Evolutionary conservation across 1,140 invertebrate genomes (phyloP).

Genomic region (Zaprionus taronus): DNA sequence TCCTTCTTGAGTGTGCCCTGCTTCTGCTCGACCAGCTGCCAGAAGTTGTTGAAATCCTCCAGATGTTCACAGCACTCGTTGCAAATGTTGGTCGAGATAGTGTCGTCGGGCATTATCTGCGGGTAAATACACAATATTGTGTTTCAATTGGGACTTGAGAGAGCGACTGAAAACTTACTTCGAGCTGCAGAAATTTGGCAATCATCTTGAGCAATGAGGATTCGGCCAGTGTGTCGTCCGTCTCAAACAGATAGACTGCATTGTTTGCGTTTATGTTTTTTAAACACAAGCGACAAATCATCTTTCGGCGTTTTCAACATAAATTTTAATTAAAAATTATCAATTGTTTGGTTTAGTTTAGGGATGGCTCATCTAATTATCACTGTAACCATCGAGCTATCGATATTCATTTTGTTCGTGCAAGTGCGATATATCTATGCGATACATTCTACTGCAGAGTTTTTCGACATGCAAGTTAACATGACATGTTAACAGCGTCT

Average conservation of each 20-base stretch:
- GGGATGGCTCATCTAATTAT: conserved; percentile 26
- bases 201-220: conserved; percentile 74
- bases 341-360: conserved; percentile 54
- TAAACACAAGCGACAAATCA: conserved; percentile 78
- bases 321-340: conserved; percentile 38
- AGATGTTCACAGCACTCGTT: conserved; percentile 73
- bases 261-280: conserved; percentile 64
- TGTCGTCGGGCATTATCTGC: conserved; percentile 70
- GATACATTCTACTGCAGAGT: not conserved
- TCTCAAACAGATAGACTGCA: conserved; percentile 72
- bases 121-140: not conserved
- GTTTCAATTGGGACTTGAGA: not conserved
- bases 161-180: conserved; percentile 38
- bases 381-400: conserved; percentile 13
- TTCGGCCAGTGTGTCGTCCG: conserved; percentile 66
- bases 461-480: conserved; percentile 2
- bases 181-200: conserved; percentile 73
- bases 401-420: not conserved
- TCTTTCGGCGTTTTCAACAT: conserved; percentile 49
- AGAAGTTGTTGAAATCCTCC: conserved; percentile 75
- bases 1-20: conserved; percentile 72
- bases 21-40: conserved; percentile 74
- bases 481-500: not conserved
- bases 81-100: conserved; percentile 71
- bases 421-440: not conserved